These are phyloP conservation scores for Rhea pennata DNA, from an alignment of 2,113 vertebrate genomes.

Conservation along the genomic window DNA sequence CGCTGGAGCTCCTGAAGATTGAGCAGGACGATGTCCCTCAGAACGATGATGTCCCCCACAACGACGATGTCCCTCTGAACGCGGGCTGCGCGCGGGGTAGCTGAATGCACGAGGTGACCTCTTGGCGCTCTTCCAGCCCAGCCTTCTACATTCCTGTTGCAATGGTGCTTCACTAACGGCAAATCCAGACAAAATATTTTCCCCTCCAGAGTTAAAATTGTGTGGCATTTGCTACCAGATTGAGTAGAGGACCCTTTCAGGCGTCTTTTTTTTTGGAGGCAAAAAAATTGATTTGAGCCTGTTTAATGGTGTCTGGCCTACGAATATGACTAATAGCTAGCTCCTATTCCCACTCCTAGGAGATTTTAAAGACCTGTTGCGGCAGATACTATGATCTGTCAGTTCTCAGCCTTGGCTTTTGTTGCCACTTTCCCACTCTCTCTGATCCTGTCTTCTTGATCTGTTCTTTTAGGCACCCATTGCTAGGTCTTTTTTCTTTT, in stretches of 20 bases:
- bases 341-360: not conserved
- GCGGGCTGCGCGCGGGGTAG: no score
- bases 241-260: not conserved
- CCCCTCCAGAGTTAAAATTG: not conserved
- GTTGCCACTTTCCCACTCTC: not conserved
- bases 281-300: not conserved
- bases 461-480: not conserved
- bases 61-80: not conserved
- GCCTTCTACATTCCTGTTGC: not conserved
- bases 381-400: not conserved
- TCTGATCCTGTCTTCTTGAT: not conserved
- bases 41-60: not conserved
- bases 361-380: not conserved
- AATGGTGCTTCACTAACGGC: not conserved
- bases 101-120: not conserved
- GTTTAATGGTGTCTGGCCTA: not conserved
- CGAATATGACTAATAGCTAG: not conserved
- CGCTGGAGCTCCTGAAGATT: not conserved
- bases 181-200: not conserved
- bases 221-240: not conserved
- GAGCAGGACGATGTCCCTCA: not conserved
- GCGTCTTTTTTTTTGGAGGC: not conserved
- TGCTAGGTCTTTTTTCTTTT: conserved; percentile 2
- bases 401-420: conserved; percentile 39
- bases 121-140: not conserved